Evolutionary conservation across 2,113 vertebrate genomes (phyloP).

Genomic region (Rhipidura dahli): DNA sequence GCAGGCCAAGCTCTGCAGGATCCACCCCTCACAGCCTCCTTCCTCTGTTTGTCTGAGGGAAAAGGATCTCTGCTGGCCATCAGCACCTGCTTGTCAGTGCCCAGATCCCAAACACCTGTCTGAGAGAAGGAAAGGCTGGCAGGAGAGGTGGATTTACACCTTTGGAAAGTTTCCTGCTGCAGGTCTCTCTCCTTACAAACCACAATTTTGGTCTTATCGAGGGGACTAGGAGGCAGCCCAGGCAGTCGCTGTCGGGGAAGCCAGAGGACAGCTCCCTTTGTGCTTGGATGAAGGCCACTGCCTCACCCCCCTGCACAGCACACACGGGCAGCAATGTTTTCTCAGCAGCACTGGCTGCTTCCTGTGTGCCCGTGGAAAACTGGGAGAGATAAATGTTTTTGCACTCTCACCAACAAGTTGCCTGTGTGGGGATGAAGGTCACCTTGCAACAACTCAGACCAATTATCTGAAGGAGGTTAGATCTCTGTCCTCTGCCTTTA

Average conservation of each 20-base stretch:
- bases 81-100: background rate
- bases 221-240: background rate
- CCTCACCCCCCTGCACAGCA: background rate
- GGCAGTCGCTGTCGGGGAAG: background rate
- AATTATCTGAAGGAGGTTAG: conserved; percentile 70
- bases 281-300: background rate
- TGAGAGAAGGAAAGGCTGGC: background rate
- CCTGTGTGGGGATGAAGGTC: conserved; percentile 74
- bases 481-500: conserved; percentile 65
- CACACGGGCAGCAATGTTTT: background rate
- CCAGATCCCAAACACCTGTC: background rate
- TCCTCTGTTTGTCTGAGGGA: background rate
- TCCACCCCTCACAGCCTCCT: background rate
- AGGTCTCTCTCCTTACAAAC: background rate
- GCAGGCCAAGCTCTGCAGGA: background rate
- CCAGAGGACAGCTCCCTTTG: background rate
- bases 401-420: conserved; percentile 12
- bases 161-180: background rate
- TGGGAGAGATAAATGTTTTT: background rate
- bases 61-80: background rate
- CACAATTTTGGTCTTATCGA: background rate
- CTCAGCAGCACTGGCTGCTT: background rate
- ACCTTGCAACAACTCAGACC: conserved; percentile 75
- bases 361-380: background rate
- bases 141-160: background rate